Base-by-base conservation (phyloP, 2,888 invertebrate species). In the Chromoteleia sp. region DNA sequence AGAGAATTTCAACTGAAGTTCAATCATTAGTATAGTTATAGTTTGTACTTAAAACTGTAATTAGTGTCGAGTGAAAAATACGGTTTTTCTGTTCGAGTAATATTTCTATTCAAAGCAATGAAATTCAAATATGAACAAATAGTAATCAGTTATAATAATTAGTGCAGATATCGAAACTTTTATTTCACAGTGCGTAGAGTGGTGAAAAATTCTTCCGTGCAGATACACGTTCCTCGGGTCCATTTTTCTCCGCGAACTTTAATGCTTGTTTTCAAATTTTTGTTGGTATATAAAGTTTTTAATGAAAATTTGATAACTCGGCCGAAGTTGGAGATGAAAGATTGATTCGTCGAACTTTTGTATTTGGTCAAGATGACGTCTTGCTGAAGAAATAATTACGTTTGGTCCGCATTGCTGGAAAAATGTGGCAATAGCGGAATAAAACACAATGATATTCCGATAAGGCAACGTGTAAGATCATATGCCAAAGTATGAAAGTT, bases 391-490 rank as follows among this genome's bases (percentile, higher is more conserved):
- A 8, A 33, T 33, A 33, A 39, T 39, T 17, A 7, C 17, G 43
- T 50, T 14, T 29, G 14, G 6, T 14, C 14, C 29, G 3, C 19
- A 25, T 12, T 8, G 25, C 12, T 25, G 29, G 14, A 25, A 50
- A 50, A 29, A 29, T 48, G 19, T 52, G 14, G 8, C 19, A 54
- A 10, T 33, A 4, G 25, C 6, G 7, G n/a, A 17, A 54, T 39
- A 12, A 29, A 5, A 29, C 29, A 29, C 8, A n/a, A 10, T 10
- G 4, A 52, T 30, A 43, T 29, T 29, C 5, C 7, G 43, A 12
- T 15, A 59, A 43, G 10, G 6, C 8, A 25, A 41, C 41, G 59
- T 29, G 15, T 21, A 58, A 36, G 50, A 67, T 67, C 54, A 67
- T 67, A 8, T 21, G 15, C 15, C 15, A 39, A 59, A 50, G 48